Percentiles rank a stretch among this genome's conserved stretches.
Conservation (phyloP, 2,888 invertebrate genomes). For the Caenorhabditis imperialis region DNA sequence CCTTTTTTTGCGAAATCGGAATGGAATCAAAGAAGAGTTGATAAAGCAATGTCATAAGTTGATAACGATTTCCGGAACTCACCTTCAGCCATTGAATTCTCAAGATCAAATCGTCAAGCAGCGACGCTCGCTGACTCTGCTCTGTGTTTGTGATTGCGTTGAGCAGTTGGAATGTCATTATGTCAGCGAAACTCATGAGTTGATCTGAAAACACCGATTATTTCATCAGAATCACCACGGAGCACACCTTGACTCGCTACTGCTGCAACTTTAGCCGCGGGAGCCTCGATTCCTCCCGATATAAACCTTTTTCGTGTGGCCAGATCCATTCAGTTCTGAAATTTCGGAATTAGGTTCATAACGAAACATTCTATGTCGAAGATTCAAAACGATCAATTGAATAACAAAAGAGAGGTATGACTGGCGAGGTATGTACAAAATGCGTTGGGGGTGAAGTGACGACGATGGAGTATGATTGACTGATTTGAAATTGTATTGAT, state of each 20-base stretch:
- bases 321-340: constrained; percentile 12
- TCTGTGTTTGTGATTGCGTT: constrained; percentile 26
- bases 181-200: constrained; percentile 10
- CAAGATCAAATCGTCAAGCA: constrained; percentile 28
- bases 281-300: constrained; percentile 1
- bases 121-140: constrained; percentile 4
- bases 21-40: too few species aligned
- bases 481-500: constrained; percentile 29
- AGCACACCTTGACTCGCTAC: constrained; percentile 5
- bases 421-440: constrained; percentile 18
- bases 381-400: not conserved
- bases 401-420: not conserved
- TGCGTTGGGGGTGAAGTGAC: constrained; percentile 14
- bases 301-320: constrained; percentile 8
- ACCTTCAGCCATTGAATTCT: constrained; percentile 32
- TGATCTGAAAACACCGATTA: constrained; percentile 16
- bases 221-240: too few species aligned
- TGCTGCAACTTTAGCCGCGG: constrained; percentile 10
- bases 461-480: constrained; percentile 32
- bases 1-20: constrained; percentile 6
- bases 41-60: too few species aligned
- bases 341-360: not conserved
- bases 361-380: not conserved
- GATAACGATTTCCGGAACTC: constrained; percentile 28
- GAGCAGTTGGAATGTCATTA: constrained; percentile 13